Percentiles rank a stretch among this genome's conserved stretches.
Conservation (phyloP, 2,888 invertebrate genomes). For the Limenitis camilla region DNA sequence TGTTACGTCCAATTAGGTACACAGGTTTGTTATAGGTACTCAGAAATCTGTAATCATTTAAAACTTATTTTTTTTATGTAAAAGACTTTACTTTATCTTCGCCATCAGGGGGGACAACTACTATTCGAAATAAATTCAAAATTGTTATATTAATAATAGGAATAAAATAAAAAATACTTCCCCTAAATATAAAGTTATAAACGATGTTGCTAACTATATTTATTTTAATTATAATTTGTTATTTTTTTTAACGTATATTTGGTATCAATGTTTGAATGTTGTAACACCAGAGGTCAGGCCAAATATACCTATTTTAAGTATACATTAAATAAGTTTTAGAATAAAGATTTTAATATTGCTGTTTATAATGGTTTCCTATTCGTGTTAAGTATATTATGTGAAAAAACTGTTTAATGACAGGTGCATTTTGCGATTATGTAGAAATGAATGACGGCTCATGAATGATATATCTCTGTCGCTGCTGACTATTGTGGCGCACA, state of each 20-base stretch:
- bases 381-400: neutral
- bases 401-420: slow-evolving; percentile 5
- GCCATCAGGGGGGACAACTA: no score
- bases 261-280: no score
- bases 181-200: no score
- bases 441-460: neutral
- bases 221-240: no score
- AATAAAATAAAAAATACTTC: no score
- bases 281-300: no score
- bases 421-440: slow-evolving; percentile 8
- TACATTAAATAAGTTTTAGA: neutral
- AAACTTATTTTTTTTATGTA: no score
- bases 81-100: no score
- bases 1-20: neutral
- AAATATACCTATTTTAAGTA: neutral
- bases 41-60: neutral
- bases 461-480: slow-evolving; percentile 6
- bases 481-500: slow-evolving; percentile 9
- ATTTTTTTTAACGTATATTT: no score
- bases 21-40: neutral
- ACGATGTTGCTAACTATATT: no score
- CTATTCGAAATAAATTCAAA: no score
- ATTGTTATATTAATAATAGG: no score
- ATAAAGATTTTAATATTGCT: neutral
- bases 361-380: neutral